These are phyloP conservation scores for Amphipoea lucens DNA, from an alignment of 2,888 invertebrate genomes.

Conservation along the genomic window DNA sequence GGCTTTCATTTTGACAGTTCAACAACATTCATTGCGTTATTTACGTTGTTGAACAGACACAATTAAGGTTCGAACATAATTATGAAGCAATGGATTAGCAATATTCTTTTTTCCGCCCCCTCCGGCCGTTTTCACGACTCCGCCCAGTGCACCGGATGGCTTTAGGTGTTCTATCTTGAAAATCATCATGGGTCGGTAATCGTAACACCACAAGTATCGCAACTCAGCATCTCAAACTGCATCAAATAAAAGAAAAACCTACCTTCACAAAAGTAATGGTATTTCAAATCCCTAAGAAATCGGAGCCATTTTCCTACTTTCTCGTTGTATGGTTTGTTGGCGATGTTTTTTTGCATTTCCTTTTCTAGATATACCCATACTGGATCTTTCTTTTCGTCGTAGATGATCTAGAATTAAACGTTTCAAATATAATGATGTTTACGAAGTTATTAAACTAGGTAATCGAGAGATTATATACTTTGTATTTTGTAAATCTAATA, in stretches of 20 bases:
- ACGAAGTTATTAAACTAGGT: background rate
- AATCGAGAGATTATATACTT: background rate
- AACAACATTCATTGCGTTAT: too few relatives aligned
- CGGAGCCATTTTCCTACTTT: constrained; percentile 83
- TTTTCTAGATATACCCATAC: constrained; percentile 85
- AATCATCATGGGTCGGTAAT: background rate
- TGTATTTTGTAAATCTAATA: too few relatives aligned
- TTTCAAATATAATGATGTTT: background rate
- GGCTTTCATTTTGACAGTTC: too few relatives aligned
- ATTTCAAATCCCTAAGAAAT: constrained; percentile 80
- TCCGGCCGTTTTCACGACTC: too few relatives aligned
- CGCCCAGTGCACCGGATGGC: background rate
- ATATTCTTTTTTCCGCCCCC: background rate
- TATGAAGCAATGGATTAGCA: too few relatives aligned
- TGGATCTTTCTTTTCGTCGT: constrained; percentile 79
- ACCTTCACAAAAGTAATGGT: constrained; percentile 79
- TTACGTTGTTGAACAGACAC: too few relatives aligned
- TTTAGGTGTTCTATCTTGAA: background rate
- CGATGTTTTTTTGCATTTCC: constrained; percentile 81
- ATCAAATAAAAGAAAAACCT: constrained; percentile 24
- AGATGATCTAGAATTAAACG: constrained; percentile 74
- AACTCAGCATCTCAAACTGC: background rate
- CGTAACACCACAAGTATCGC: background rate
- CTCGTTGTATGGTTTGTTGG: constrained; percentile 84
- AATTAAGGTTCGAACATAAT: too few relatives aligned